Evolutionary conservation across 2,888 invertebrate genomes (phyloP).

Genomic region (Drosophila peninsularis): DNA sequence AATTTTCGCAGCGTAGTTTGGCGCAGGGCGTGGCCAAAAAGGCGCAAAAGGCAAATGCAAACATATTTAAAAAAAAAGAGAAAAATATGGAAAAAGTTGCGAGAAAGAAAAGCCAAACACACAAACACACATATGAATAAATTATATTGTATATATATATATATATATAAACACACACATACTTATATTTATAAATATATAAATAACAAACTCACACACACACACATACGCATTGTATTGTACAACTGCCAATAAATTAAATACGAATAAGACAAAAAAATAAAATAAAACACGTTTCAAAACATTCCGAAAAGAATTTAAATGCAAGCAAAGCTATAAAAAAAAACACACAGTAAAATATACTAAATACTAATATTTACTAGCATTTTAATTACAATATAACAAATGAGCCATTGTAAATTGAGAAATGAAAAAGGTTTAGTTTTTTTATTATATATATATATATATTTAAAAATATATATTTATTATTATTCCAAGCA

Average conservation of each 20-base stretch:
- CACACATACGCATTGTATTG: constrained; percentile 54
- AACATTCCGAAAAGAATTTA: constrained; percentile 61
- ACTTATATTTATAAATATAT: constrained; percentile 44
- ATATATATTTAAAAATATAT: not conserved
- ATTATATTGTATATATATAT: constrained; percentile 56
- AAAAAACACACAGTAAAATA: not conserved
- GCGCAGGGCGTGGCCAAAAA: constrained; percentile 33
- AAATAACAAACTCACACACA: constrained; percentile 15
- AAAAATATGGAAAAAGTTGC: constrained; percentile 30
- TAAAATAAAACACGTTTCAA: constrained; percentile 47
- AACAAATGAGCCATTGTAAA: constrained; percentile 42
- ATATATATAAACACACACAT: constrained; percentile 3
- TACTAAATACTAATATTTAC: constrained; percentile 58
- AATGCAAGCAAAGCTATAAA: constrained; percentile 59
- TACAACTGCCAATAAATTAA: constrained; percentile 61
- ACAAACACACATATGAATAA: constrained; percentile 51
- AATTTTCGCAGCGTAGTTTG: constrained; percentile 31
- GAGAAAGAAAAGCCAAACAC: constrained; percentile 15
- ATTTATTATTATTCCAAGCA: constrained; percentile 14
- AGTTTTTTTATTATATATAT: not conserved
- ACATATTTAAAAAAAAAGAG: constrained; percentile 16
- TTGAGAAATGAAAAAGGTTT: not conserved
- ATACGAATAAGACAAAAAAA: constrained; percentile 17
- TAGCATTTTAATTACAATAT: constrained; percentile 65
- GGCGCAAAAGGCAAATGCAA: constrained; percentile 12